These are phyloP conservation scores for Muschampia plurimacula DNA, from an alignment of 2,888 invertebrate species.

Conservation along the genomic window DNA sequence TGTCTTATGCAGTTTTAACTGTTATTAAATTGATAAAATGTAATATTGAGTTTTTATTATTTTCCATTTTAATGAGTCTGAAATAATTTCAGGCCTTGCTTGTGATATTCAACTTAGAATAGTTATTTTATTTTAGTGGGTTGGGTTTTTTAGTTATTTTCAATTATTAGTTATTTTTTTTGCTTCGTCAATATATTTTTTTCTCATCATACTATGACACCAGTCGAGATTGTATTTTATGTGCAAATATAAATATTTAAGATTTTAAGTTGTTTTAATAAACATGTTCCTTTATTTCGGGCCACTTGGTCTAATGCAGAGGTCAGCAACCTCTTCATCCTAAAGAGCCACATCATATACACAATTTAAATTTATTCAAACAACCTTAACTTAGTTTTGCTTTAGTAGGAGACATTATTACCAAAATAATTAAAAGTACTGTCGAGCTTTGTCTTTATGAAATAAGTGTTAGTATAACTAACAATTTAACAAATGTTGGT, in stretches of 20 bases:
- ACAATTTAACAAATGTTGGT: too few species aligned
- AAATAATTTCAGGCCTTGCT: constrained; percentile 34
- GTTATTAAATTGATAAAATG: constrained; percentile 17
- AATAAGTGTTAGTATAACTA: too few species aligned
- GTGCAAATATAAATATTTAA: constrained; percentile 59
- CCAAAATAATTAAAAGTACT: too few species aligned
- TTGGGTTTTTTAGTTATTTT: constrained; percentile 45
- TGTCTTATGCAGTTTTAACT: constrained; percentile 7
- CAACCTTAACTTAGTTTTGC: too few species aligned
- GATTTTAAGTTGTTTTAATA: constrained; percentile 26
- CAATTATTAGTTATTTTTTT: constrained; percentile 34
- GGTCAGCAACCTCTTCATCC: too few species aligned
- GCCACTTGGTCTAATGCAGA: too few species aligned
- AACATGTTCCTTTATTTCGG: not conserved
- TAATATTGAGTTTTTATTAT: constrained; percentile 27
- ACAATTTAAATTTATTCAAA: too few species aligned
- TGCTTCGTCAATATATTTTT: constrained; percentile 25
- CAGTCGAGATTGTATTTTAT: constrained; percentile 70
- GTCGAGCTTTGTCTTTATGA: too few species aligned
- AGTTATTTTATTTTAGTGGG: constrained; percentile 41
- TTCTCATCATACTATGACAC: constrained; percentile 50
- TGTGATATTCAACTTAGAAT: constrained; percentile 49
- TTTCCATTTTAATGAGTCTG: constrained; percentile 11
- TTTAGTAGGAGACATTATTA: too few species aligned
- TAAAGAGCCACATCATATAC: too few species aligned